Base-by-base conservation (phyloP, 2,888 invertebrate species). In the Yponomeuta plumbellus region DNA sequence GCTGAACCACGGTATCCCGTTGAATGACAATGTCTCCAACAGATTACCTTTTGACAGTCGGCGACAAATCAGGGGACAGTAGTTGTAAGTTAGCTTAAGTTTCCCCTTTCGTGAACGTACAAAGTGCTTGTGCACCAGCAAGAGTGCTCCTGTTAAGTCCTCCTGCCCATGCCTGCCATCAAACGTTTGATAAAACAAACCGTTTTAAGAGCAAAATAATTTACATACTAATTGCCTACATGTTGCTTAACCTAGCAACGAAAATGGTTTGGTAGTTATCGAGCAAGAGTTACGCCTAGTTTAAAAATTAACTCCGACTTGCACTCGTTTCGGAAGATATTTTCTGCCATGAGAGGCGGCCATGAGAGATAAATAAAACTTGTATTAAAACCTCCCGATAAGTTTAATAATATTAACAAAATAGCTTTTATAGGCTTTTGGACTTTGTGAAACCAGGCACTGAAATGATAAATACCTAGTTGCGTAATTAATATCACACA, bases 1-100 rank as follows among this genome's bases (percentile, higher is more conserved):
- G 11, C 85, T 96, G 67, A 96, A 96, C 82, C 96, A 96, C 75
- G 95, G 95, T 64, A 89, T 94, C n/a, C 77, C 92, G 10, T 75
- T 92, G 0, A 86, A 86, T 70, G 85, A 84, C 67, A 81, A 83
- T 67, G 77, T 91, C 23, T 85, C 84, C 20, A 88, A 90, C 69
- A 83, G 87, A 72, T 74, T 88, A 70, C 80, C 83, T 52, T 92
- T 90, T 72, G 91, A 91, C 66, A 88, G 83, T 67, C 79, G 90
- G 72, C 82, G 86, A 72, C 83, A 85, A 67, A 78, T 85, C 40
- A 79, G 85, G 70, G 76, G 79, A 64, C 69, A 64, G 56, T 67
- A 66, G 68, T 61, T 21, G 17, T 17, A 52, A 52, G 3, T 52
- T 52, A 52, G 58, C 6, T 11, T 58, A 17, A 52, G 44, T 17